A percentile compares a stretch with the other conserved stretches of the same genome.
These are phyloP conservation scores for Dicroscelio sp. DNA, from an alignment of 2,888 invertebrate genomes.

Conservation along the genomic window DNA sequence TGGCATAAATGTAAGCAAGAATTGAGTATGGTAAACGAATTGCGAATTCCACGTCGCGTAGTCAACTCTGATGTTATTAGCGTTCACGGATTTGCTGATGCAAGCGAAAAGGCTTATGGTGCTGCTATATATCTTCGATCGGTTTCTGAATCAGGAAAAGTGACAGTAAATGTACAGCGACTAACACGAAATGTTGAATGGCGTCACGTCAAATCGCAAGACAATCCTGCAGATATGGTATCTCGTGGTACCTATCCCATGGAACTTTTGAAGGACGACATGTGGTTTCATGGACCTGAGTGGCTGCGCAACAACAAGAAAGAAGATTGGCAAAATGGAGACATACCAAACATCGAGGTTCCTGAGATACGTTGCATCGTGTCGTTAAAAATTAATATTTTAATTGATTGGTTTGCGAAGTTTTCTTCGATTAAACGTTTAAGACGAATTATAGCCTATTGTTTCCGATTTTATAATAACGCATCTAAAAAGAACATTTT, in stretches of 20 bases:
- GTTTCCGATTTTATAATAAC: conserved; percentile 1
- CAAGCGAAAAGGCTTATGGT: conserved; percentile 19
- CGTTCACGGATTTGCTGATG: neutral
- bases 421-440: neutral
- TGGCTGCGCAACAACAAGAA: neutral
- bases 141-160: neutral
- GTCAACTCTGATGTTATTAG: neutral
- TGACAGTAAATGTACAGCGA: too few relatives aligned
- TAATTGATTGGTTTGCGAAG: neutral
- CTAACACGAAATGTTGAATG: neutral
- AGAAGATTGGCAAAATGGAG: neutral
- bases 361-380: neutral
- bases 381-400: neutral
- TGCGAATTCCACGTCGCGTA: neutral
- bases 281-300: conserved; percentile 5
- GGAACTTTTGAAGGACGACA: neutral
- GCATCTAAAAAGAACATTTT: neutral
- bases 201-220: neutral
- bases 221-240: neutral
- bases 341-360: too few relatives aligned
- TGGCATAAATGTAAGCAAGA: conserved; percentile 37
- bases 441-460: neutral
- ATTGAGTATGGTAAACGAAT: neutral
- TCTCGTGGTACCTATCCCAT: neutral
- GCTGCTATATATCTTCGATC: conserved; percentile 6